A percentile compares a stretch with the other conserved stretches of the same genome.
Evolutionary conservation across 2,797 vertebrate genomes (phyloP).

Genomic region (Phoeniculus purpureus): DNA sequence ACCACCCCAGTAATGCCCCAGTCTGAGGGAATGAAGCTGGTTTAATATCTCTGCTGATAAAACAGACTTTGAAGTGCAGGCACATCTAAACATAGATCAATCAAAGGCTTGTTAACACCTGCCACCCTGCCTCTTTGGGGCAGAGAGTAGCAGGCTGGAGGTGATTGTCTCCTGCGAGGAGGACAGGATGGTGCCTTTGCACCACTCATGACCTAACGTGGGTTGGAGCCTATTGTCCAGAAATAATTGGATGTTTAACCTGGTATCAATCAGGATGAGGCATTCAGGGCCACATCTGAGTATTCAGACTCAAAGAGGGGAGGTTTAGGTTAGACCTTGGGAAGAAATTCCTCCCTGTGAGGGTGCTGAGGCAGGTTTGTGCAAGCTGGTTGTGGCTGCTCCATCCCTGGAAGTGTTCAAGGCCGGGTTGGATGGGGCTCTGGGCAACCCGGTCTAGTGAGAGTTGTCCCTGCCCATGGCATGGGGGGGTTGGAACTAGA

Average conservation of each 20-base stretch:
- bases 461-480: too few relatives aligned
- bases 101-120: background rate
- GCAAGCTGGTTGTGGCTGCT: too few relatives aligned
- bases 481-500: too few relatives aligned
- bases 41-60: background rate
- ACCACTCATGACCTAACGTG: background rate
- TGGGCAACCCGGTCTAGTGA: too few relatives aligned
- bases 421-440: too few relatives aligned
- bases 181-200: background rate
- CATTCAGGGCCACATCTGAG: background rate
- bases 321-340: too few relatives aligned
- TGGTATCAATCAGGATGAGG: background rate
- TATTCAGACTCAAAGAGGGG: background rate
- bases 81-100: background rate
- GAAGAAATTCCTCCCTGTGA: too few relatives aligned
- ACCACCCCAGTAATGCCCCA: rapidly evolving
- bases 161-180: background rate
- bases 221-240: background rate
- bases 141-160: background rate
- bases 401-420: too few relatives aligned
- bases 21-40: background rate
- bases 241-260: background rate
- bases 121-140: background rate
- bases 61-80: background rate
- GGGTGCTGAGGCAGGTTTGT: too few relatives aligned